A percentile compares a stretch with the other conserved stretches of the same genome.
These are phyloP conservation scores for Seira musarum DNA, from an alignment of 2,888 invertebrate genomes.

Conservation along the genomic window DNA sequence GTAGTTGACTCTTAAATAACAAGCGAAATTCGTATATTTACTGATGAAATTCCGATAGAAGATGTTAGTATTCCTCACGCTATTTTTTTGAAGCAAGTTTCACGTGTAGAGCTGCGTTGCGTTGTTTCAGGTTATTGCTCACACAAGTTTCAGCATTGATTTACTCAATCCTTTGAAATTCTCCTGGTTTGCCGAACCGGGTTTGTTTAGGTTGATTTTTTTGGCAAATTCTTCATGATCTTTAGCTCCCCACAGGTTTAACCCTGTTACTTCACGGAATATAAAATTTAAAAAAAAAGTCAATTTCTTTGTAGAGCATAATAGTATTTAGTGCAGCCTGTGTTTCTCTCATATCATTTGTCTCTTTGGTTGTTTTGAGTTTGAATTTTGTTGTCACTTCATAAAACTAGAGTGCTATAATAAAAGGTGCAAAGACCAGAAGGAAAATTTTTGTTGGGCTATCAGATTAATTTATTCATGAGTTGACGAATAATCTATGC, in stretches of 20 bases:
- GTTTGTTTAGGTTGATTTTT: constrained; percentile 1
- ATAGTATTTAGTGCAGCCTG: neutral
- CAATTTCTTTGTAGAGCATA: neutral
- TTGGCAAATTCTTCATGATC: constrained; percentile 1
- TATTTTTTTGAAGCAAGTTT: constrained; percentile 4
- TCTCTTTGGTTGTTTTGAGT: neutral
- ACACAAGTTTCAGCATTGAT: neutral
- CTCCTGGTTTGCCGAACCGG: constrained; percentile 1
- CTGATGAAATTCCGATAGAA: neutral
- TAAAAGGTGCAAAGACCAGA: constrained; percentile 4
- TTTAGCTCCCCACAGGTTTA: neutral
- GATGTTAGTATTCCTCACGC: neutral
- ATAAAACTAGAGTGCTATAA: constrained; percentile 3
- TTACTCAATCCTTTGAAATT: constrained; percentile 3
- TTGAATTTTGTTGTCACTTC: neutral
- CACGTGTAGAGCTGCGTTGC: constrained; percentile 2
- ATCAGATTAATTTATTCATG: constrained; percentile 9
- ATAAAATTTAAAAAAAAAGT: neutral
- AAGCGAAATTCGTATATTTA: neutral
- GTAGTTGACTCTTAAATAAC: neutral
- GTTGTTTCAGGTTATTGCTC: constrained; percentile 5
- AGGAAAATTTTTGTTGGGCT: neutral
- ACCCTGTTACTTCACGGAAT: neutral
- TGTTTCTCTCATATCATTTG: constrained; percentile 2
- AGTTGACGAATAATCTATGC: neutral